Evolutionary conservation across 2,888 invertebrate genomes (phyloP).

Genomic region (Torymus texanus): DNA sequence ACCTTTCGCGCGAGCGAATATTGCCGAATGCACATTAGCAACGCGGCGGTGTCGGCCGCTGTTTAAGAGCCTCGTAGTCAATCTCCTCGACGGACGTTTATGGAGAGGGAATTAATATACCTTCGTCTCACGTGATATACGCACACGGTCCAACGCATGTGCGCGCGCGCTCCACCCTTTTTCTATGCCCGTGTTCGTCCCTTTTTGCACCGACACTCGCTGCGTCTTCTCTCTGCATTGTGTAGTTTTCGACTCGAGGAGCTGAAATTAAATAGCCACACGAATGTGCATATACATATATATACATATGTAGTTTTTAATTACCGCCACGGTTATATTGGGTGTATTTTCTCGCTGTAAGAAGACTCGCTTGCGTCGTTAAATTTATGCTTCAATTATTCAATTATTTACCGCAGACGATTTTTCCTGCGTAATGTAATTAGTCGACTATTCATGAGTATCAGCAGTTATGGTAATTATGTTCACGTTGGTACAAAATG

Average conservation of each 20-base stretch:
- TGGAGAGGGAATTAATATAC: slow-evolving; percentile 75
- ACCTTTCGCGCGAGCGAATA: slow-evolving; percentile 59
- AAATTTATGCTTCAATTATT: neutral
- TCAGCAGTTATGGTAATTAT: no score
- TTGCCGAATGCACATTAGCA: slow-evolving; percentile 74
- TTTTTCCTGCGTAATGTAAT: no score
- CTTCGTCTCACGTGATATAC: slow-evolving; percentile 67
- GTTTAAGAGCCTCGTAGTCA: slow-evolving; percentile 74
- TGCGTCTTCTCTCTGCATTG: neutral
- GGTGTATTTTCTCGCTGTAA: no score
- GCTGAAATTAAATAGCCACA: neutral
- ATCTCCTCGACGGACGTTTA: slow-evolving; percentile 74
- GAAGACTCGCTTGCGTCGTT: no score
- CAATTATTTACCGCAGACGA: neutral
- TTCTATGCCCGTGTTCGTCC: slow-evolving; percentile 49
- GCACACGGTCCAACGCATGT: slow-evolving; percentile 61
- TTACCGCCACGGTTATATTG: no score
- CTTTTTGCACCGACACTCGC: neutral
- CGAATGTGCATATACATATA: no score
- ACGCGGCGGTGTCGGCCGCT: slow-evolving; percentile 65
- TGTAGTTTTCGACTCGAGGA: neutral
- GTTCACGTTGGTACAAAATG: no score
- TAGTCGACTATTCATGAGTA: no score
- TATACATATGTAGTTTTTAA: no score
- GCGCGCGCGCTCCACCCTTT: slow-evolving; percentile 67